Evolutionary conservation across 2,113 vertebrate species (phyloP).

Genomic region (Rattus rattus): DNA sequence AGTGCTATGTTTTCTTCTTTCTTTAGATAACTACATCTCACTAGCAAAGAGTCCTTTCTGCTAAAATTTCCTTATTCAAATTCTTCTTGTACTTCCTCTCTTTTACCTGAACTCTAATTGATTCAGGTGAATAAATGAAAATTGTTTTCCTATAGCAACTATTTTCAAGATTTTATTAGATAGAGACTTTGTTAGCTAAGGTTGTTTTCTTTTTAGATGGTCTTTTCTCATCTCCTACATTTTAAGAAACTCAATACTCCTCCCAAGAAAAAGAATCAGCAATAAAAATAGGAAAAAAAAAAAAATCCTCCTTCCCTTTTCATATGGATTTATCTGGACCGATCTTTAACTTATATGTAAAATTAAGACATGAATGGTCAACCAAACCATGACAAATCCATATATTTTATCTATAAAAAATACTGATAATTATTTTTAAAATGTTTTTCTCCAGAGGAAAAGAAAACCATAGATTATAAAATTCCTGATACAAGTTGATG

Average conservation of each 20-base stretch:
- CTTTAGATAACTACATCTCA: neutral
- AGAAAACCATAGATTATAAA: neutral
- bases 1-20: neutral
- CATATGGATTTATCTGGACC: neutral
- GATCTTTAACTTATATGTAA: neutral
- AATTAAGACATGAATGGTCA: neutral
- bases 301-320: neutral
- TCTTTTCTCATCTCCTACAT: neutral
- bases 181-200: neutral
- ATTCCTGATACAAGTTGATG: neutral
- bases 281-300: neutral
- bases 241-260: neutral
- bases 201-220: neutral
- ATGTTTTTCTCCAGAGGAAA: neutral
- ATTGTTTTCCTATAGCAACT: neutral
- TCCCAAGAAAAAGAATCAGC: neutral
- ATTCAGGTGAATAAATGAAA: neutral
- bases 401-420: neutral
- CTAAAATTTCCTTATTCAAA: neutral
- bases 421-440: neutral
- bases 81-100: neutral
- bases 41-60: neutral
- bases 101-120: neutral
- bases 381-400: neutral
- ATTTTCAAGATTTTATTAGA: neutral